Base-by-base conservation (phyloP, 2,113 vertebrate species). In the Tylochromis polylepis region DNA sequence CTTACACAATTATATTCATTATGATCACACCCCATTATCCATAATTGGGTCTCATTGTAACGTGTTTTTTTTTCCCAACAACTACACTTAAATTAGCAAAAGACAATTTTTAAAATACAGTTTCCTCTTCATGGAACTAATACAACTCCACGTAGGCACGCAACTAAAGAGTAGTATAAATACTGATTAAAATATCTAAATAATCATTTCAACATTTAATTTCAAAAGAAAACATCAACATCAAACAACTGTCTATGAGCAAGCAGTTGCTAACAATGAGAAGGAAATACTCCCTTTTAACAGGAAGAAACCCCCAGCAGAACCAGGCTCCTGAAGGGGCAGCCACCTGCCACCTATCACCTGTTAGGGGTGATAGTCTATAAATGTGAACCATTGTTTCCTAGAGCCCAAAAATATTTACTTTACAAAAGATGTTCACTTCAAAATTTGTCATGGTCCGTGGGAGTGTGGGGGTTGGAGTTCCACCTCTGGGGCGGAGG, bases 211-310 rank as follows among this genome's bases (percentile, higher is more conserved):
- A 75, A 49, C 22, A 51, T 49, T 75, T 51, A 49, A 18, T 75
- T 65, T 5, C 1, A 65, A 65, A 18, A 65, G 20, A 65, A 14
- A 65, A 65, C 60, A 18, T 65, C 60, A 65, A 1, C 60, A 38
- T 8, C 60, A 65, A 65, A 38, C 60, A 65, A 38, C 31, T n/a
- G 60, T 65, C 60, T n/a, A 65, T 38, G 20, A 22, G 34, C 20
- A 65, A 65, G 60, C 14, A 38, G 34, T 65, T 65, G 60, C 34
- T 11, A 65, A 38, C 11, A 65, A 18, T 65, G 20, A 34, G 60
- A 65, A 65, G 34, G 60, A 65, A 65, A 65, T 38, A 11, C 34
- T 65, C 60, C 60, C 34, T 8, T 38, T 65, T 65, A 65, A 65
- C 60, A 65, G 34, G 34, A 65, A 0, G 11, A 65, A 65, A 8